phyloP scores from a whole-genome alignment of 2,888 invertebrate species.

The Pteria penguin region DNA sequence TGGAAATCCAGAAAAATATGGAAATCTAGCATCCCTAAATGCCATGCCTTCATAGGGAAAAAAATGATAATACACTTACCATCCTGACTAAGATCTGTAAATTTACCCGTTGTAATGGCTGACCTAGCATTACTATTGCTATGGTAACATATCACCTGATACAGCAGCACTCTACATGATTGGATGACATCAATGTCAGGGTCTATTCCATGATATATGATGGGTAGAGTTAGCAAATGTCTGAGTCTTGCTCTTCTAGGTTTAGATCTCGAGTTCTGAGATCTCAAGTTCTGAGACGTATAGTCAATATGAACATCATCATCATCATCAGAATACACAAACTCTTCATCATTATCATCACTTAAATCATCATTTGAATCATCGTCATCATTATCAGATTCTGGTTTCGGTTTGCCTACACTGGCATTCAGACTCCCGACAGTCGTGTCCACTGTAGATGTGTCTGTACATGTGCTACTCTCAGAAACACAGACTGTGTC shows the following conservation, averaged over 20 bases:
- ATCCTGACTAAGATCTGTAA: constrained; percentile 47
- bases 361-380: constrained; percentile 28
- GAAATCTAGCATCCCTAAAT: too few relatives aligned
- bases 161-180: constrained; percentile 49
- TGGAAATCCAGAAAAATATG: too few relatives aligned
- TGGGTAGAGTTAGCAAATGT: constrained; percentile 40
- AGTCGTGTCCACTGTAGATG: too few relatives aligned
- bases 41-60: too few relatives aligned
- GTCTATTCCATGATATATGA: constrained; percentile 47
- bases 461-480: too few relatives aligned
- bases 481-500: too few relatives aligned
- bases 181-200: constrained; percentile 40
- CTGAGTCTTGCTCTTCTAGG: neutral
- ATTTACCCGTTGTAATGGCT: constrained; percentile 44
- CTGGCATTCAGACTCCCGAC: neutral
- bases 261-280: too few relatives aligned
- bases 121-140: constrained; percentile 56
- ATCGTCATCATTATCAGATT: constrained; percentile 22
- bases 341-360: constrained; percentile 35
- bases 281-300: too few relatives aligned
- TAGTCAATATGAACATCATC: constrained; percentile 26
- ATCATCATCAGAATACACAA: constrained; percentile 35
- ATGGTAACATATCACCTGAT: constrained; percentile 54
- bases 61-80: too few relatives aligned
- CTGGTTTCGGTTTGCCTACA: neutral